phyloP scores from a whole-genome alignment of 1,140 invertebrate genomes.

The Meloidogyne exigua region DNA sequence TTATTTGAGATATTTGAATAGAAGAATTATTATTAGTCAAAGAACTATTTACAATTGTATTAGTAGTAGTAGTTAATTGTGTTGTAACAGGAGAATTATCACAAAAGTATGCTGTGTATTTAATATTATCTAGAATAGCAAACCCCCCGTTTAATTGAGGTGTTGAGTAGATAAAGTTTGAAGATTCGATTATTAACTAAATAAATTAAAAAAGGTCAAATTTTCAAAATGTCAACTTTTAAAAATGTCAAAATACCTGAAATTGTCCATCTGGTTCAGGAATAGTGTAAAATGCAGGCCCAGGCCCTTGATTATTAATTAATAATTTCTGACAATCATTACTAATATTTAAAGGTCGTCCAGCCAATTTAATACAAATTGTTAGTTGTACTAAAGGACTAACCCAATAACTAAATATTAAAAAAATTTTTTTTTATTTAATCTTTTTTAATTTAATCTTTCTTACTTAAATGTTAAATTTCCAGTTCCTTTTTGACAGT shows the following conservation, averaged over 20 bases:
- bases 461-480: constrained; percentile 18
- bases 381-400: constrained; percentile 14
- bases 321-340: constrained; percentile 9
- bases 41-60: not conserved
- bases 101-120: constrained; percentile 15
- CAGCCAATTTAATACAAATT: constrained; percentile 7
- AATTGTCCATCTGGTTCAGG: constrained; percentile 7
- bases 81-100: not conserved
- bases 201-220: not conserved
- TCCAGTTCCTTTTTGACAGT: constrained; percentile 10
- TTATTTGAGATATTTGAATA: not conserved
- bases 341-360: not conserved
- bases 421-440: not conserved
- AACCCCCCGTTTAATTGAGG: constrained; percentile 5
- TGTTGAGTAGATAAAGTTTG: constrained; percentile 20
- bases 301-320: constrained; percentile 6
- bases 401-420: constrained; percentile 12
- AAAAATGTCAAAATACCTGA: constrained; percentile 2
- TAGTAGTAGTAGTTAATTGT: not conserved
- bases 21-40: not conserved
- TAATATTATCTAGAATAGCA: constrained; percentile 19
- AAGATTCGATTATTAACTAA: constrained; percentile 15
- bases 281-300: constrained; percentile 12
- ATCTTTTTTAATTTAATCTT: not conserved
- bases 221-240: not conserved